Evolutionary conservation across 2,797 vertebrate genomes (phyloP).

Genomic region (Nyctibius grandis): DNA sequence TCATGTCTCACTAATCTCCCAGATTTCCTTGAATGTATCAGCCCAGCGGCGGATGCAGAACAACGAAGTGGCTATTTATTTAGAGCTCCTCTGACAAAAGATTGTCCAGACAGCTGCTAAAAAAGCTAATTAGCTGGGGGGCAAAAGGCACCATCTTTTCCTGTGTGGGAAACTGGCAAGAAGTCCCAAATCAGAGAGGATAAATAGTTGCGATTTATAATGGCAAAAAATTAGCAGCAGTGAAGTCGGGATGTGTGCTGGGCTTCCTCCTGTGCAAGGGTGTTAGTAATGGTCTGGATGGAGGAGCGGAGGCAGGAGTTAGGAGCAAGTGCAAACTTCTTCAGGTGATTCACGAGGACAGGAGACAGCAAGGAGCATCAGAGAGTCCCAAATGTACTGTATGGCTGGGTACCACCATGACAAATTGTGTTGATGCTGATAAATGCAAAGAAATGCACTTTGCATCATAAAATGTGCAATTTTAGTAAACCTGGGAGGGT

Average conservation of each 20-base stretch:
- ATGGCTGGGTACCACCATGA: background rate
- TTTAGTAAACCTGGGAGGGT: background rate
- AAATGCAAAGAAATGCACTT: background rate
- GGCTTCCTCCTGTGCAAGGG: background rate
- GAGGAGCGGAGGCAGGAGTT: background rate
- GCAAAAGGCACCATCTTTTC: background rate
- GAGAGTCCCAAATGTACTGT: background rate
- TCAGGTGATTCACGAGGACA: background rate
- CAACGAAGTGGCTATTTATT: slow-evolving; percentile 25
- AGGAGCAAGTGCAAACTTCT: background rate
- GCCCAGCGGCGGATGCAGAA: background rate
- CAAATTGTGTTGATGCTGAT: background rate
- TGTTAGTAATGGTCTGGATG: background rate
- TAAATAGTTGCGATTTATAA: background rate
- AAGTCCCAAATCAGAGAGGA: background rate
- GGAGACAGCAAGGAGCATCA: background rate
- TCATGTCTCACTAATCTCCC: slow-evolving; percentile 1
- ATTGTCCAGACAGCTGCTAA: background rate
- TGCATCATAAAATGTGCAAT: background rate
- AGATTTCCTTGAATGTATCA: background rate
- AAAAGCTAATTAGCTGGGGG: background rate
- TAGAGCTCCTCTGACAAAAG: background rate
- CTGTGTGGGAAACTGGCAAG: background rate
- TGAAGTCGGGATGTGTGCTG: fast-evolving
- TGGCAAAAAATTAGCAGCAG: background rate